Conservation (phyloP, 2,888 invertebrate genomes). For the Drosophila parthenogenetica region DNA sequence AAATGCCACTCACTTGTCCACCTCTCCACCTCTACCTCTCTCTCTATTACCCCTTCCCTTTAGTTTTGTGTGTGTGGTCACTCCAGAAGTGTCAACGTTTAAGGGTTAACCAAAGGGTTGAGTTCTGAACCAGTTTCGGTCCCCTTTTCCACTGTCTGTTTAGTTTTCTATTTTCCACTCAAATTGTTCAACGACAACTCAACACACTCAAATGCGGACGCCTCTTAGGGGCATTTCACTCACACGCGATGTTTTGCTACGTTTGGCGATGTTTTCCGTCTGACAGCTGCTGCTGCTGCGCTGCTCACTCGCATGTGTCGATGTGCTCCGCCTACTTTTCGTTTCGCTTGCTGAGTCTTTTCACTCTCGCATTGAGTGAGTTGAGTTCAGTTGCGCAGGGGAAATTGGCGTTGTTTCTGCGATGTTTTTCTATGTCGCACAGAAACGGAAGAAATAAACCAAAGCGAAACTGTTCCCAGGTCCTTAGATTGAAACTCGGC, state of each 20-base stretch:
- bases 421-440: conserved; percentile 24
- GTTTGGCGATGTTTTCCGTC: conserved; percentile 58
- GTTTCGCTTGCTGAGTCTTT: conserved; percentile 30
- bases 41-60: conserved; percentile 42
- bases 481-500: conserved; percentile 53
- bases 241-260: conserved; percentile 72
- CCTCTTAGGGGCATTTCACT: conserved; percentile 46
- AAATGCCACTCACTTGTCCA: conserved; percentile 12
- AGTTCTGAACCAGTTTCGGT: conserved; percentile 13
- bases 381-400: conserved; percentile 34
- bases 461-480: conserved; percentile 63
- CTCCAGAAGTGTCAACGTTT: conserved; percentile 72
- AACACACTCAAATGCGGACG: conserved; percentile 38
- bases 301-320: conserved; percentile 43
- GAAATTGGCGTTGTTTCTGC: conserved; percentile 19
- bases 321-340: conserved; percentile 82
- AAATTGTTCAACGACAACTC: conserved; percentile 14
- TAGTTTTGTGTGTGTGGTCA: conserved; percentile 68
- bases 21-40: conserved; percentile 25
- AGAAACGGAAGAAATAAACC: too few relatives aligned
- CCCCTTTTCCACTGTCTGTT: background rate
- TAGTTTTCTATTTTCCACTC: background rate
- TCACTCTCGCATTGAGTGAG: conserved; percentile 54
- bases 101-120: conserved; percentile 76
- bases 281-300: conserved; percentile 42